Base-by-base conservation (phyloP, 1,140 invertebrate genomes). In the Euwallacea similis region DNA sequence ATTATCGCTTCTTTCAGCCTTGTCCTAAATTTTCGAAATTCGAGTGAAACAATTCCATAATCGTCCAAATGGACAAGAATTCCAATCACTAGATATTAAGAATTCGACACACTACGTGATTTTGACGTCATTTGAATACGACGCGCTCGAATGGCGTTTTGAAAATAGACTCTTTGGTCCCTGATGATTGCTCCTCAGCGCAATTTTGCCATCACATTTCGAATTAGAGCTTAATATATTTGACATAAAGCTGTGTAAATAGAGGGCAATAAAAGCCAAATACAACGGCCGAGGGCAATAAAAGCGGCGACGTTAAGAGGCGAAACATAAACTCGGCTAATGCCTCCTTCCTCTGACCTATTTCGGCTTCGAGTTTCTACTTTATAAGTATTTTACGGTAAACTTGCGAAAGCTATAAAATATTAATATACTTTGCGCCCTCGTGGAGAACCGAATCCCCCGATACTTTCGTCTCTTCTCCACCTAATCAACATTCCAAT, bases 401-500 rank as follows among this genome's bases (percentile, higher is more conserved):
- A 78, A 78, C 73, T 77, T 73, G 73, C 73, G 73, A 76, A 75
- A 74, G 72, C 71, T 64, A 75, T 79, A 76, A 79, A 79, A 77
- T 79, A 79, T 79, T 79, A 79, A 79, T 79, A 77, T 76, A 77
- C 77, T 75, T 77, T 76, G 73, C 71, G 60, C 69, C 41, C 43
- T 63, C 70, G 13, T 44, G 55, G 60, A 15, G 47, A 13, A 69
- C 74, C 63, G 69, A 42, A 50, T 21, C 69, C 66, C 69, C 63
- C 66, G 71, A 73, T 56, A 56, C 63, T 72, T 66, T 75, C 73
- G 60, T 68, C 64, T 69, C 65, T 68, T 67, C 69, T 70, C 61
- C 67, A 71, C 78, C 76, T 79, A 79, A 79, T 79, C 78, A 79
- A 77, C 78, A 79, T 79, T 79, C 78, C 78, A 77, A 79, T 79